A percentile compares a stretch with the other conserved stretches of the same genome.
Conservation (phyloP, 2,888 invertebrate species). For the Tolmerus cingulatus region DNA sequence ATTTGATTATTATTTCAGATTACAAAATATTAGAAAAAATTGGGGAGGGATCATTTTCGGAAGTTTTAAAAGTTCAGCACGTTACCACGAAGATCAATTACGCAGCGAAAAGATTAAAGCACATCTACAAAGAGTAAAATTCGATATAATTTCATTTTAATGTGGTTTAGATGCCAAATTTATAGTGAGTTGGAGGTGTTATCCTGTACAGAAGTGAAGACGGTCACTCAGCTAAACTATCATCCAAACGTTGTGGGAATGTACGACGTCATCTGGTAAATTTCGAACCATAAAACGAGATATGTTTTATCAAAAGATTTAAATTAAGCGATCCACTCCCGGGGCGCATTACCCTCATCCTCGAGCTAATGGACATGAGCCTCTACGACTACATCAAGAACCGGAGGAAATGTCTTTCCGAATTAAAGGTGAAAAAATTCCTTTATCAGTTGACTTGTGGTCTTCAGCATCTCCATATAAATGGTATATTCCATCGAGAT, state of each 20-base stretch:
- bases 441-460: constrained; percentile 71
- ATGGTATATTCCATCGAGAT: constrained; percentile 73
- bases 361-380: constrained; percentile 76
- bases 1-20: constrained; percentile 60
- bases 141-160: not conserved
- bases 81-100: constrained; percentile 66
- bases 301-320: not conserved
- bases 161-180: not conserved
- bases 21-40: constrained; percentile 72
- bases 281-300: not conserved
- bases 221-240: constrained; percentile 67
- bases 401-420: constrained; percentile 65
- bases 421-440: constrained; percentile 67
- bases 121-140: constrained; percentile 66
- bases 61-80: constrained; percentile 72
- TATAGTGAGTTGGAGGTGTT: constrained; percentile 64
- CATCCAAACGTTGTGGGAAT: constrained; percentile 72
- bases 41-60: constrained; percentile 76
- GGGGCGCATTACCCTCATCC: constrained; percentile 69
- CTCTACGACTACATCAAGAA: constrained; percentile 71
- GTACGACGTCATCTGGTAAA: constrained; percentile 69
- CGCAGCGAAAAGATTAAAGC: constrained; percentile 73
- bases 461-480: constrained; percentile 70
- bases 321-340: constrained; percentile 67
- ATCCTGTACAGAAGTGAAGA: constrained; percentile 69